phyloP scores from a whole-genome alignment of 2,797 vertebrate species.

The Microctenopoma stevenorrisi region DNA sequence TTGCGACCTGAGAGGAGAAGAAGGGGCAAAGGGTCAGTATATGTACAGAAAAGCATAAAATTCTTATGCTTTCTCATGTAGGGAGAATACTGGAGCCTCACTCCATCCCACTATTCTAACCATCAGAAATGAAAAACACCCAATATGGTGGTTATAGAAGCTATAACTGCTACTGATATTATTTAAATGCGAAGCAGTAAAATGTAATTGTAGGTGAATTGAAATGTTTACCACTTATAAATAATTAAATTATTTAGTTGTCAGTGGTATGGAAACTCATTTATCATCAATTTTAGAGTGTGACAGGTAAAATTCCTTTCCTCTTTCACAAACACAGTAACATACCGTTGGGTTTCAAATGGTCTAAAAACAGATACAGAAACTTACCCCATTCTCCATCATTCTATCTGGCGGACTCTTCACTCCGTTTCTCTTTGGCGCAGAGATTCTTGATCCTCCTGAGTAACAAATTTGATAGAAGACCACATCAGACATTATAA shows the following conservation, averaged over 20 bases:
- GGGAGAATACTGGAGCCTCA: neutral
- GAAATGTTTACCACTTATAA: neutral
- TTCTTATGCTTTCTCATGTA: too few relatives aligned
- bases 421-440: slow-evolving; percentile 91
- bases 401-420: slow-evolving; percentile 88
- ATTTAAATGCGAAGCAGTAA: neutral
- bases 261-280: too few relatives aligned
- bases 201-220: neutral
- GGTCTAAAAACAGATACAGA: slow-evolving; percentile 1
- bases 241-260: neutral
- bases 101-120: neutral
- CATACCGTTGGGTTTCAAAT: slow-evolving; percentile 8
- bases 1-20: slow-evolving; percentile 80
- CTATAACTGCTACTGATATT: neutral
- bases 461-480: slow-evolving; percentile 52
- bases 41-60: neutral
- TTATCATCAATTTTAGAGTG: neutral
- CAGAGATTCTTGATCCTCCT: slow-evolving; percentile 86
- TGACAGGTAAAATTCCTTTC: neutral
- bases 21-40: neutral
- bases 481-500: slow-evolving; percentile 27
- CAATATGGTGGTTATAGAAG: neutral
- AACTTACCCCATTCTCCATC: slow-evolving; percentile 93
- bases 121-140: neutral
- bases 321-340: neutral